Percentiles rank a stretch among this genome's conserved stretches.
Conservation (phyloP, 2,797 vertebrate genomes). For the Oophaga sylvatica region DNA sequence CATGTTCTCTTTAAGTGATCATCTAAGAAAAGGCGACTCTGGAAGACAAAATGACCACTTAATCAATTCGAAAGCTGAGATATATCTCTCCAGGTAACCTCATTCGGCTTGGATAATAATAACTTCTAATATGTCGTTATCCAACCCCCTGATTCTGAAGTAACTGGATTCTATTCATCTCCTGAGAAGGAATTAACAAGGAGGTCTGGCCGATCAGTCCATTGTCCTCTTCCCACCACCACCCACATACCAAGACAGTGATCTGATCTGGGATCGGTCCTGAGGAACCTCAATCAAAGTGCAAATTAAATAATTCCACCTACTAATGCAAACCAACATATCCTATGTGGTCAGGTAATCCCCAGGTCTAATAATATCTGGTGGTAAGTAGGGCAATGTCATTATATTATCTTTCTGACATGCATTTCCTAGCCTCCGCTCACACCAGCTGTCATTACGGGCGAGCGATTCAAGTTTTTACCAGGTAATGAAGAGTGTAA, state of each 20-base stretch:
- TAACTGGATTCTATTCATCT: conserved; percentile 15
- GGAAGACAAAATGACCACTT: neutral
- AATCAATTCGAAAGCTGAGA: neutral
- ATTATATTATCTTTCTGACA: conserved; percentile 9
- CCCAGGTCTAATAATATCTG: conserved; percentile 13
- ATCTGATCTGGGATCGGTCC: neutral
- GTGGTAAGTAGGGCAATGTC: conserved; percentile 2
- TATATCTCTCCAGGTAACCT: neutral
- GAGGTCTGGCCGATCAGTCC: conserved; percentile 24
- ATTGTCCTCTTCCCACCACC: conserved; percentile 16
- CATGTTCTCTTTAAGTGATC: neutral
- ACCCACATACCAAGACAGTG: neutral
- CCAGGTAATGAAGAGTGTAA: conserved; percentile 33
- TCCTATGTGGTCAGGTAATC: conserved; percentile 3
- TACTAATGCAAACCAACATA: conserved; percentile 16
- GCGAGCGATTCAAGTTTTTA: conserved; percentile 15
- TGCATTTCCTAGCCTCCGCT: neutral
- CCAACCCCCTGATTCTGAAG: conserved; percentile 15
- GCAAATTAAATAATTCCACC: conserved; percentile 26
- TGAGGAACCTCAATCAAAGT: neutral
- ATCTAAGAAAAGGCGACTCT: neutral
- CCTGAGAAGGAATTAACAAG: conserved; percentile 26
- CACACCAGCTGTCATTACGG: conserved; percentile 22
- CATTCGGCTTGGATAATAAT: neutral
- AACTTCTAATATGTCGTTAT: conserved; percentile 10